Conservation (phyloP, 2,113 vertebrate species). For the Heterotilapia buettikoferi region DNA sequence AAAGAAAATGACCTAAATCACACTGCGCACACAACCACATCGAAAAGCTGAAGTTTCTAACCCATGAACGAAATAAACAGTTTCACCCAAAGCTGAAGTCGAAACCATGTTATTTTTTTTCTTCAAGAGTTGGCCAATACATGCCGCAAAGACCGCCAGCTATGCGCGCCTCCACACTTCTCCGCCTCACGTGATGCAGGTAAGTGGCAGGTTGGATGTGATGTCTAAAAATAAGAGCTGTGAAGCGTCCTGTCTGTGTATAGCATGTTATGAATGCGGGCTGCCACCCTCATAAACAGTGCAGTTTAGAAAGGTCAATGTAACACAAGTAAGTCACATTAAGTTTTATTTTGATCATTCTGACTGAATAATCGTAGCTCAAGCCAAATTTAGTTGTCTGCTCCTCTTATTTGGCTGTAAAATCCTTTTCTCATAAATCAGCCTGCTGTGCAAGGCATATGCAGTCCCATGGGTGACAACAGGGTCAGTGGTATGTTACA, state of each 20-base stretch:
- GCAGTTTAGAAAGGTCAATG: conserved; percentile 17
- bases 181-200: not conserved
- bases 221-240: conserved; percentile 42
- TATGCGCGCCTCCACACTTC: not conserved
- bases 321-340: not conserved
- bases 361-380: not conserved
- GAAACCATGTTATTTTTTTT: not conserved
- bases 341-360: not conserved
- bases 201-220: conserved; percentile 11
- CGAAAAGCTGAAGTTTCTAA: not conserved
- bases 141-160: not conserved
- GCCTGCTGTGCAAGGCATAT: not conserved
- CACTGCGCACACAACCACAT: not conserved
- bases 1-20: not conserved
- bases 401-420: not conserved
- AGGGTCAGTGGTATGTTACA: not conserved
- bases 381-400: not conserved
- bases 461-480: not conserved
- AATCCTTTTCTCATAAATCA: conserved; percentile 6
- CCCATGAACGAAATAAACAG: not conserved
- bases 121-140: conserved; percentile 2
- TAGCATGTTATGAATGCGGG: conserved; percentile 6
- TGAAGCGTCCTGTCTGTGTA: not conserved
- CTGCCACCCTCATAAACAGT: not conserved
- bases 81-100: not conserved